Base-by-base conservation (phyloP, 2,888 invertebrate species). In the Torymus texanus region DNA sequence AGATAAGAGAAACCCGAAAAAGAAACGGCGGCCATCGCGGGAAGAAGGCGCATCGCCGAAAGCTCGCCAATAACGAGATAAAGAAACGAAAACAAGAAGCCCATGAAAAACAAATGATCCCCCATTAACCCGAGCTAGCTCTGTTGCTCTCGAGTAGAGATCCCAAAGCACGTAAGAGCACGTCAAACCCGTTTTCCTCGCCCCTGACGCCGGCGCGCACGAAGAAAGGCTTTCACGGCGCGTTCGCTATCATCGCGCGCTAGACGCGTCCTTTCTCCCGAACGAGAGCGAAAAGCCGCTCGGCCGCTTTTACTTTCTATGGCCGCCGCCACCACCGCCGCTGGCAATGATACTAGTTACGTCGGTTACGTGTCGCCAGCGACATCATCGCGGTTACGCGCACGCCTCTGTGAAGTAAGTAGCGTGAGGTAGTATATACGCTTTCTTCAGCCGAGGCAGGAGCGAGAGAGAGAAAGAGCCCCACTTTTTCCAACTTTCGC, bases 261-360 rank as follows among this genome's bases (percentile, higher is more conserved):
- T 41, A 41, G 41, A 41, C 41, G 41, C 41, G 41, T 63, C 70
- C 74, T 50, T 14, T 75, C 71, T 67, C 56, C 59, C 67, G 51
- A 81, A 86, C 86, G 87, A 85, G 76, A 68, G 76, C 53, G 59
- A 72, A 88, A 88, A 87, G 87, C 86, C 82, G 86, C 85, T 85
- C 86, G 85, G 82, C 85, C 84, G 86, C 87, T 88, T 87, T 88
- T 88, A 88, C 88, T 89, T 89, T 88, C 87, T 86, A 84, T 77
- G 75, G 76, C 82, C 55, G 76, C 82, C 55, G 8, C 4, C 24
- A 83, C 88, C 50, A 83, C 88, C 88, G 88, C 88, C 89, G 84
- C 88, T 89, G 88, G 89, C 89, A 89, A 89, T 89, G 89, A 87
- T 87, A 89, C 88, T 88, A 88, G 88, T 89, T 89, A 89, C 88